Evolutionary conservation across 2,797 vertebrate genomes (phyloP), one percentile per base, ranked within the genome.

Genomic region (Channallabes apus): DNA sequence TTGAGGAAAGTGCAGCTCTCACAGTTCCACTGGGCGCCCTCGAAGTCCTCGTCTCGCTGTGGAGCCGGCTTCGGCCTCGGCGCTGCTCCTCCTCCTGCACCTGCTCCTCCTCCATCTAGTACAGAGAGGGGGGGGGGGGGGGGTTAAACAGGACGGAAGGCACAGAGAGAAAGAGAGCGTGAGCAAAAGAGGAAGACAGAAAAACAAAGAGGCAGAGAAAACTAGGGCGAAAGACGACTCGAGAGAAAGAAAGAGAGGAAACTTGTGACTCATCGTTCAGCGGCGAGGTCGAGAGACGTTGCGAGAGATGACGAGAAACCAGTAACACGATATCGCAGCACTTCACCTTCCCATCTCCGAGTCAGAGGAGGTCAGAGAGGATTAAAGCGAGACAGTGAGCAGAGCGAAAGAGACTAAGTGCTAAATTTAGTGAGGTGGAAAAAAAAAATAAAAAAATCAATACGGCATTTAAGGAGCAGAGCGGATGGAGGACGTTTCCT

Each of bases 1-100:
- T 99, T 99, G 91, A 99, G 97, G 93, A 99, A 99, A 91, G 98
- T 99, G 95, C 98, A 99, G 94, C 97, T 98, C 89, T 99, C 97
- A 93, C 98, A 99, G 94, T 97, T 98, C 98, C 98, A 99, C 8
- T 97, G 97, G 87, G 97, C 97, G 18, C 98, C 98, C 94, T 99
- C 98, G 6, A 98, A 99, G 92, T 99, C 98, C 93, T 99, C 98
- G 86, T 99, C 98, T 92, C 95, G 96, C 89, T 96, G 97, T 81
- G 93, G 93, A 84, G 90, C 94, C 62, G 90, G 87, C 88, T 90
- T 94, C 65, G 90, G 87, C 88, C 90, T 94, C 89, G 95, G 93
- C 90, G 86, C 91, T 90, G 84, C 91, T 51, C 94, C 94, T 54
- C 2, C 67, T 24, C 2, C 62, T 72, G 12, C 51, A 14, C 32